Percentiles rank a stretch among this genome's conserved stretches.
Conservation (phyloP, 1,140 invertebrate genomes). For the Holotrichia oblita region DNA sequence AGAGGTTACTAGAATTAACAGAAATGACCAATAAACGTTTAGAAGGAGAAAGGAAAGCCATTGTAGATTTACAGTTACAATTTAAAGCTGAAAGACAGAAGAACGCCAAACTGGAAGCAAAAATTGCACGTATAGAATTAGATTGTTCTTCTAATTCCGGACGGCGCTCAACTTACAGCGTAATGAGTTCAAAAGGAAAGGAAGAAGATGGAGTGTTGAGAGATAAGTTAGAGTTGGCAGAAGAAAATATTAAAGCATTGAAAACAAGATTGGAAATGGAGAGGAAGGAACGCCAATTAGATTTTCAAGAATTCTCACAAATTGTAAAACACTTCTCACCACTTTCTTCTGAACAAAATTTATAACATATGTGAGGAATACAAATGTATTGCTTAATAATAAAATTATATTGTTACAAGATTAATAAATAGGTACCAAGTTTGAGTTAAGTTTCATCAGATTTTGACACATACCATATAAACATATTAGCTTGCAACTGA, state of each 20-base stretch:
- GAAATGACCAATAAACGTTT: constrained; percentile 63
- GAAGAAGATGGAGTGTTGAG: constrained; percentile 40
- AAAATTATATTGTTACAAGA: too few species aligned
- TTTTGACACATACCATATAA: too few species aligned
- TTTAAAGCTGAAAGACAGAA: constrained; percentile 54
- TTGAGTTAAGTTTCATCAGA: too few species aligned
- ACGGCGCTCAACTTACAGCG: constrained; percentile 27
- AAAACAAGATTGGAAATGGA: constrained; percentile 55
- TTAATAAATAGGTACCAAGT: too few species aligned
- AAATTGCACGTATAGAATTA: constrained; percentile 51
- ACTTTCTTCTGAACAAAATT: background rate
- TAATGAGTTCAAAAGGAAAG: background rate
- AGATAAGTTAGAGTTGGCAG: constrained; percentile 55
- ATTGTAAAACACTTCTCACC: constrained; percentile 51
- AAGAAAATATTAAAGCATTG: constrained; percentile 58
- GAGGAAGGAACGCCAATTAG: constrained; percentile 53
- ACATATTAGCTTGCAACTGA: too few species aligned
- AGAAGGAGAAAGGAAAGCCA: constrained; percentile 63
- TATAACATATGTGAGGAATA: background rate
- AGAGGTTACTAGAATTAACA: constrained; percentile 64
- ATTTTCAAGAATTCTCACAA: constrained; percentile 56
- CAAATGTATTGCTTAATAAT: too few species aligned
- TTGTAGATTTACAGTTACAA: constrained; percentile 49
- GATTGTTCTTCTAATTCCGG: constrained; percentile 60
- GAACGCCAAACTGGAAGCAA: constrained; percentile 53